These are phyloP conservation scores for Lycocorax pyrrhopterus DNA, from an alignment of 2,113 vertebrate species.

Conservation along the genomic window DNA sequence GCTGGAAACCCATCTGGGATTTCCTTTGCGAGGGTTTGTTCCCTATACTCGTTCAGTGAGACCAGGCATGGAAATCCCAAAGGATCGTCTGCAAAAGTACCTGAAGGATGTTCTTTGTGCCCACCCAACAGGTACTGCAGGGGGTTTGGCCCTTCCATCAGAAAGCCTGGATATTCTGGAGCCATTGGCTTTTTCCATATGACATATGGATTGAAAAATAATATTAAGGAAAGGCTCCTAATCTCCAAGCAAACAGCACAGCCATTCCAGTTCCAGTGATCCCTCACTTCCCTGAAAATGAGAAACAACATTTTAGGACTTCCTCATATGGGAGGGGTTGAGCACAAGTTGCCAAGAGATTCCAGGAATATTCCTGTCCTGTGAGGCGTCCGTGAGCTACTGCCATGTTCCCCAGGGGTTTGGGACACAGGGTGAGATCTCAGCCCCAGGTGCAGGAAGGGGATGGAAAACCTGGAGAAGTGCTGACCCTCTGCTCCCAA, in stretches of 20 bases:
- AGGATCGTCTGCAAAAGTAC: slow-evolving; percentile 68
- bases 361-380: background rate
- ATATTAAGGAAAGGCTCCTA: background rate
- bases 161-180: background rate
- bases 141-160: background rate
- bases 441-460: background rate
- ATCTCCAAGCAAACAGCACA: background rate
- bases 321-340: background rate
- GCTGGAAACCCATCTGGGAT: slow-evolving; percentile 71
- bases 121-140: slow-evolving; percentile 59
- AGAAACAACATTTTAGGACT: background rate
- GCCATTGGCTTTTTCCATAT: background rate
- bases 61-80: slow-evolving; percentile 65
- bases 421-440: background rate
- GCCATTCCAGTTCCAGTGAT: background rate
- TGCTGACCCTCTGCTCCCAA: background rate
- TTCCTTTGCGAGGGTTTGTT: slow-evolving; percentile 60
- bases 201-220: background rate
- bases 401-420: background rate
- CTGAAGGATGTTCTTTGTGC: slow-evolving; percentile 65
- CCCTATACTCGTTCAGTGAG: slow-evolving; percentile 61
- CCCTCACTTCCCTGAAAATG: background rate
- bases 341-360: background rate
- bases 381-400: background rate
- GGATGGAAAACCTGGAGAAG: background rate